Conservation (phyloP, 2,797 vertebrate species). For the Sarcophilus harrisii region DNA sequence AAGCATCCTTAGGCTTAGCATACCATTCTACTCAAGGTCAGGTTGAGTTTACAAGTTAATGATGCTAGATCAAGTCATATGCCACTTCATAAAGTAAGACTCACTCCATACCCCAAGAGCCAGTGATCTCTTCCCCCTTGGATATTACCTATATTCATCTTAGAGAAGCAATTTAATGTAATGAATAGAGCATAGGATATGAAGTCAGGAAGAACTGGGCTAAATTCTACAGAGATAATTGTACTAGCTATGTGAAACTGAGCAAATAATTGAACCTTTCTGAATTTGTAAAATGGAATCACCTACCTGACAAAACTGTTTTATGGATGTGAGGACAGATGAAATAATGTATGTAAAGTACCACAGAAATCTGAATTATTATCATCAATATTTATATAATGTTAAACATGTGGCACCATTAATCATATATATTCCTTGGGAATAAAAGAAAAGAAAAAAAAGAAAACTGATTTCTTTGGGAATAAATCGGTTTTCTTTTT, state of each 20-base stretch:
- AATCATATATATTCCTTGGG: neutral
- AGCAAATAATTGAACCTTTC: neutral
- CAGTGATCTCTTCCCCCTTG: neutral
- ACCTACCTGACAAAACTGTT: neutral
- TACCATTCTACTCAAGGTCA: neutral
- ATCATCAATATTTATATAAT: neutral
- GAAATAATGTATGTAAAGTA: neutral
- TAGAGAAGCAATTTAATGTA: neutral
- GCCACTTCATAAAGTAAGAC: neutral
- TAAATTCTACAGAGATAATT: neutral
- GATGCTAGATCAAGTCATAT: neutral
- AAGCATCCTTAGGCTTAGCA: neutral
- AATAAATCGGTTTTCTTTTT: neutral
- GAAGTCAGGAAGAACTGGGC: neutral
- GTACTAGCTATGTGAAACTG: neutral
- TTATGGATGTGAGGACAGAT: neutral
- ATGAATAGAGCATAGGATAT: neutral
- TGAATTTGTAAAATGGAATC: neutral
- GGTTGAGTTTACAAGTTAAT: neutral
- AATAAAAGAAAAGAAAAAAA: neutral
- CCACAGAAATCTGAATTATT: neutral
- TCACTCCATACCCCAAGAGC: neutral
- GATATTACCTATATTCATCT: neutral
- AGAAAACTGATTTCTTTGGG: neutral
- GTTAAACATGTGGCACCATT: neutral